Percentiles rank a stretch among this genome's conserved stretches.
Conservation (phyloP, 2,113 vertebrate species). For the Onychostruthus taczanowskii region DNA sequence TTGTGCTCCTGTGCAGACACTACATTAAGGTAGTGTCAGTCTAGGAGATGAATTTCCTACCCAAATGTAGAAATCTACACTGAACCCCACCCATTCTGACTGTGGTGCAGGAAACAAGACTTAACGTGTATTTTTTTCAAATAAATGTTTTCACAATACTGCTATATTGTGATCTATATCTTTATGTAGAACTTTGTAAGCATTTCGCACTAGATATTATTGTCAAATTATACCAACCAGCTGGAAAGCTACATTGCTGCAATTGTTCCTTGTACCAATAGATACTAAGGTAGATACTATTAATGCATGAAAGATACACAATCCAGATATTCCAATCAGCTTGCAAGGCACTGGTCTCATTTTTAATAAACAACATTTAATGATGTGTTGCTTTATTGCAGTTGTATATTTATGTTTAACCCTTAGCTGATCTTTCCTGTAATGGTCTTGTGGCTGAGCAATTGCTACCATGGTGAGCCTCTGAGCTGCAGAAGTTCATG, state of each 20-base stretch:
- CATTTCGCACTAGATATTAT: neutral
- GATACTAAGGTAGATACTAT: neutral
- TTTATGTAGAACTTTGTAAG: neutral
- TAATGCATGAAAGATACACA: neutral
- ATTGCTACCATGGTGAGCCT: neutral
- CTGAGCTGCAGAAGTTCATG: neutral
- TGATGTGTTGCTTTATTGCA: neutral
- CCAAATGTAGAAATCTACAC: neutral
- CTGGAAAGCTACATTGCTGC: neutral
- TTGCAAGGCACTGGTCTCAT: neutral
- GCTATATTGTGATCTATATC: neutral
- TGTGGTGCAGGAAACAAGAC: neutral
- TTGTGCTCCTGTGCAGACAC: neutral
- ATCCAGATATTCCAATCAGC: neutral
- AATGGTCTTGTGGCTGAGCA: neutral
- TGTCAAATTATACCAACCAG: neutral
- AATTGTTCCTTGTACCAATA: neutral
- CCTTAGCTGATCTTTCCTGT: neutral
- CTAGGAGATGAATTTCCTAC: neutral
- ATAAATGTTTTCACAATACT: neutral
- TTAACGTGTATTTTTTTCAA: neutral
- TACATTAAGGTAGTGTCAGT: neutral
- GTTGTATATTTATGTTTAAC: neutral
- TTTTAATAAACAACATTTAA: neutral
- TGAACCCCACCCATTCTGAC: neutral